Conservation (phyloP, 2,113 vertebrate genomes). For the Equus przewalskii region DNA sequence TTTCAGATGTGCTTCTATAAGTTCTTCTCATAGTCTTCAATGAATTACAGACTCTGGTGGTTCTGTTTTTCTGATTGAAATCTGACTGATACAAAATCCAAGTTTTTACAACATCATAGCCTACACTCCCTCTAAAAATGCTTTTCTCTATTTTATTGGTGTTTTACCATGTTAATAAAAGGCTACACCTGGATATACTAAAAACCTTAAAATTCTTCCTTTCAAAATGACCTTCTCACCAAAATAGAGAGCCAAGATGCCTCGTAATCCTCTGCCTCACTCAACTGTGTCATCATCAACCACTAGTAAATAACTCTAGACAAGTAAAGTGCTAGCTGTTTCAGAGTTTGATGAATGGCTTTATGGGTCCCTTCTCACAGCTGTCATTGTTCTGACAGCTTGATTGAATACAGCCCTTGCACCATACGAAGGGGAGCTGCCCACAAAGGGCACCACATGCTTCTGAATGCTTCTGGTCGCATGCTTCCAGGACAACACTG, state of each 20-base stretch:
- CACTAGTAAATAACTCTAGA: conserved; percentile 71
- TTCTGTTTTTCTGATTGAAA: conserved; percentile 1
- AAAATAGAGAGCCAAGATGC: conserved; percentile 44
- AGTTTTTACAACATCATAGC: background rate
- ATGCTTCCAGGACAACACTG: conserved; percentile 6
- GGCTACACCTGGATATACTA: background rate
- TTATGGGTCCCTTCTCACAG: conserved; percentile 23
- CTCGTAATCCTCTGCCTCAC: conserved; percentile 49
- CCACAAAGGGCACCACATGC: conserved; percentile 46
- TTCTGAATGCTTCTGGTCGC: conserved; percentile 3
- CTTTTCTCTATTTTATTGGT: background rate
- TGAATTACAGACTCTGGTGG: background rate
- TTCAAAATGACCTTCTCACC: conserved; percentile 73
- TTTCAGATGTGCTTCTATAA: background rate
- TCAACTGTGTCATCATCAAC: conserved; percentile 75
- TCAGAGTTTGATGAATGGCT: conserved; percentile 58
- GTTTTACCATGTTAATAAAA: background rate
- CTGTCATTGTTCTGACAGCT: conserved; percentile 45
- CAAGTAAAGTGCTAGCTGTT: conserved; percentile 68
- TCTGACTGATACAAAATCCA: background rate
- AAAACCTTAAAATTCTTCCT: conserved; percentile 24
- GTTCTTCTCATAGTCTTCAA: background rate
- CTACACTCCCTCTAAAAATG: background rate
- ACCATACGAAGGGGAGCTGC: conserved; percentile 27
- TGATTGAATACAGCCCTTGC: conserved; percentile 57